Evolutionary conservation across 1,140 invertebrate species (phyloP), one percentile per base, ranked within the genome.

Genomic region (Maconellicoccus hirsutus): DNA sequence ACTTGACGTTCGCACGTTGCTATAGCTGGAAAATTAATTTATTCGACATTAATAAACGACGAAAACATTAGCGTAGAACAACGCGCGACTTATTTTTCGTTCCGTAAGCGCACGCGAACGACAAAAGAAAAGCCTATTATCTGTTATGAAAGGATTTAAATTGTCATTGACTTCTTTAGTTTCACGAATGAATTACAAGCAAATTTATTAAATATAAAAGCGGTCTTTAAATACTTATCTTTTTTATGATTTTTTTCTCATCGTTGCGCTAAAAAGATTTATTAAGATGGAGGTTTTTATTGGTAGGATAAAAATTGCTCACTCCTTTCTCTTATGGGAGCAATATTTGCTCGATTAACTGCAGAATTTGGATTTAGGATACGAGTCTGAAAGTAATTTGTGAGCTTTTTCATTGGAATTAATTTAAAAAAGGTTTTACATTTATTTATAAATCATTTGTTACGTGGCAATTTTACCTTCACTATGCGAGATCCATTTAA

Each of bases 391-490:
- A 52, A 19, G 42, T 52, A 52, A 52, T 14, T 16, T 16, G 42
- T 52, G 16, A 52, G 42, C 42, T 19, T 52, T 52, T 52, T 52
- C 42, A 52, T 52, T 19, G 42, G 42, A 52, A 52, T 52, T 52
- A 52, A 52, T 52, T 52, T 52, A 52, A 52, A 52, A n/a, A 52
- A 52, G 42, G 42, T 52, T 52, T 52, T 52, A 52, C 42, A 3
- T 52, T 16, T 52, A 52, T 52, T 52, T 52, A 52, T 52, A 52
- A 52, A 52, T 52, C 42, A 52, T 52, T 19, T 52, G 42, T 52
- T 52, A 52, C 6, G n/a, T 8, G 42, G 42, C n/a, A 52, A 52
- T 52, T 19, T 52, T 52, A 16, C 16, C 2, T 52, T 52, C 33
- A 14, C 14, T 7, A 8, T 52, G n/a, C 42, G 42, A 52, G 42